These are phyloP conservation scores for Heterohyrax brucei DNA, from an alignment of 2,797 vertebrate species.

Conservation along the genomic window DNA sequence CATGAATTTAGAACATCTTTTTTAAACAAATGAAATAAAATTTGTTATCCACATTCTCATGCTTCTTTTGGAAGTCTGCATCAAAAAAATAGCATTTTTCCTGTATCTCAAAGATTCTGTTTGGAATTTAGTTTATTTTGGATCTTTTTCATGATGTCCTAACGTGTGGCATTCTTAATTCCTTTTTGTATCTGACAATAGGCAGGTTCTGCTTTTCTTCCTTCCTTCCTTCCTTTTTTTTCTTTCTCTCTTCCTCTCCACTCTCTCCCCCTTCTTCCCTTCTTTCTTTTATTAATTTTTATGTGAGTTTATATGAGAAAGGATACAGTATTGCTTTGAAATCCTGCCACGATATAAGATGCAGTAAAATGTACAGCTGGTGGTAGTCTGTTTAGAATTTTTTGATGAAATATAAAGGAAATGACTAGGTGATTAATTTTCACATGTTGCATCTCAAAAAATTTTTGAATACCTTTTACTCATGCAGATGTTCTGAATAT, in stretches of 20 bases:
- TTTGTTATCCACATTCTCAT: constrained; percentile 45
- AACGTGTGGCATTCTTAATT: constrained; percentile 59
- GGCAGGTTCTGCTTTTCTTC: constrained; percentile 53
- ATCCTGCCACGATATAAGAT: constrained; percentile 81
- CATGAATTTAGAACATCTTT: constrained; percentile 37
- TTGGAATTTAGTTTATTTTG: constrained; percentile 40
- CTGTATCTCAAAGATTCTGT: constrained; percentile 41
- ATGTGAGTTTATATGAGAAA: constrained; percentile 81
- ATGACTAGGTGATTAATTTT: constrained; percentile 88
- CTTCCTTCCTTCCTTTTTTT: constrained; percentile 54
- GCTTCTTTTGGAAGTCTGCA: constrained; percentile 60
- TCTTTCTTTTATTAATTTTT: constrained; percentile 79
- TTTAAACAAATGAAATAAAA: constrained; percentile 36
- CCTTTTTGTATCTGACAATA: constrained; percentile 57
- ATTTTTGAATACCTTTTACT: constrained; percentile 87
- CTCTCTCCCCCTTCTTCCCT: background rate
- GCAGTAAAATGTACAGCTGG: constrained; percentile 86
- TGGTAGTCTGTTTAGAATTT: constrained; percentile 85
- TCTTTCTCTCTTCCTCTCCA: background rate
- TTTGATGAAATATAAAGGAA: constrained; percentile 86
- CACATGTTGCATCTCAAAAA: constrained; percentile 86
- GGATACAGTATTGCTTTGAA: constrained; percentile 74
- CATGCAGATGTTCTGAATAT: constrained; percentile 87
- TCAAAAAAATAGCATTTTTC: constrained; percentile 31
- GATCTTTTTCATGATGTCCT: constrained; percentile 28